Evolutionary conservation across 1,140 invertebrate species (phyloP).

Genomic region (Acarapis woodi): DNA sequence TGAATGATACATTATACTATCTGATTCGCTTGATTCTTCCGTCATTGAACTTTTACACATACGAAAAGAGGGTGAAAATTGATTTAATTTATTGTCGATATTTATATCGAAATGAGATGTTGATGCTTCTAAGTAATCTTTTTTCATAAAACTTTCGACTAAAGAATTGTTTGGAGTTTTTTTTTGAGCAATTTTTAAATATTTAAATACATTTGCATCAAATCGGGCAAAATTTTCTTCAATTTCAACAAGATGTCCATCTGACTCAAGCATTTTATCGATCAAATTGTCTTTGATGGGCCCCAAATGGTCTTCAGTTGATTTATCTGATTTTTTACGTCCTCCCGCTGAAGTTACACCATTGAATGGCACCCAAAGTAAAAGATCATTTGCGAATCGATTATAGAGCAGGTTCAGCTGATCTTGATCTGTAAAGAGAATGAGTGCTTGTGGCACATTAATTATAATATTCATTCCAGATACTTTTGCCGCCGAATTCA

Average conservation of each 20-base stretch:
- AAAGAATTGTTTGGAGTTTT: no score
- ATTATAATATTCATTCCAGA: constrained; percentile 8
- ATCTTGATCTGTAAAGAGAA: constrained; percentile 8
- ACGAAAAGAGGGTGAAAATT: no score
- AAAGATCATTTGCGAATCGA: constrained; percentile 11
- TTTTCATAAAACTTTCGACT: no score
- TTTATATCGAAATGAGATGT: no score
- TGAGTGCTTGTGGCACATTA: constrained; percentile 4
- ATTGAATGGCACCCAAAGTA: constrained; percentile 7
- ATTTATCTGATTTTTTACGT: constrained; percentile 1
- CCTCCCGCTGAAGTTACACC: background rate
- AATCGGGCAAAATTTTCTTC: background rate
- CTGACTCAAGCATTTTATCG: constrained; percentile 7
- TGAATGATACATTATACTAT: no score
- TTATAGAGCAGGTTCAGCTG: constrained; percentile 11
- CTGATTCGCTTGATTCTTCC: no score
- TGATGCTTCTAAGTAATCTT: no score
- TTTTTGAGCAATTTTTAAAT: no score
- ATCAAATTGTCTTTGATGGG: constrained; percentile 6
- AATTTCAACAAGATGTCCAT: background rate
- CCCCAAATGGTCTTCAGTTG: constrained; percentile 2
- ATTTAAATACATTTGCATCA: constrained; percentile 6
- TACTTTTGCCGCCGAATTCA: background rate
- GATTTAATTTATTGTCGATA: no score
- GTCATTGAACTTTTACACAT: no score